These are phyloP conservation scores for Chrysolina americana DNA, from an alignment of 2,888 invertebrate species.

Conservation along the genomic window DNA sequence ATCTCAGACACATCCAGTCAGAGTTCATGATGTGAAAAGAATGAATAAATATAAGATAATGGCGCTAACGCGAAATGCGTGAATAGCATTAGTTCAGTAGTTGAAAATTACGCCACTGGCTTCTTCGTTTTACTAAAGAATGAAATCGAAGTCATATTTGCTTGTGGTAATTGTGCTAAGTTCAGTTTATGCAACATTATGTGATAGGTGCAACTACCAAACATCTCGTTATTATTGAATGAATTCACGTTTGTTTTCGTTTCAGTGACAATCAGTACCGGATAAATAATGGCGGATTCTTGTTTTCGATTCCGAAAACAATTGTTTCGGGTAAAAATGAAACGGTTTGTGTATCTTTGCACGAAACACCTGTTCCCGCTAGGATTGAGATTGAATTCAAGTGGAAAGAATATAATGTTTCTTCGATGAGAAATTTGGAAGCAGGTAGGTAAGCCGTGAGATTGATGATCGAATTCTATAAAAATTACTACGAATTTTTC, in stretches of 20 bases:
- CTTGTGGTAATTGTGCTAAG: not conserved
- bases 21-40: constrained; percentile 20
- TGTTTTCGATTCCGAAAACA: constrained; percentile 64
- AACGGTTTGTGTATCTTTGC: constrained; percentile 64
- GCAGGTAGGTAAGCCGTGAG: constrained; percentile 62
- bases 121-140: not conserved
- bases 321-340: constrained; percentile 64
- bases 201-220: constrained; percentile 22
- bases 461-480: not conserved
- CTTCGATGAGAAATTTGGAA: constrained; percentile 58
- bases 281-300: constrained; percentile 58
- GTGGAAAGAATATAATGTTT: constrained; percentile 61
- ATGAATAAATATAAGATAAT: constrained; percentile 16
- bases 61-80: constrained; percentile 4
- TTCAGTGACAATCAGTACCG: constrained; percentile 37
- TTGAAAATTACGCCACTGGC: not conserved
- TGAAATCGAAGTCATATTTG: not conserved
- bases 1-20: constrained; percentile 17
- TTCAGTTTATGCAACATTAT: not conserved
- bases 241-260: constrained; percentile 9
- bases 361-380: constrained; percentile 58
- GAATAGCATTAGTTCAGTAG: not conserved
- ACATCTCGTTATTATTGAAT: not conserved
- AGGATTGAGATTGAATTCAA: constrained; percentile 63
- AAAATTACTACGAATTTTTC: too few species aligned